Evolutionary conservation across 2,888 invertebrate genomes (phyloP).

Genomic region (Petrophora chlorosata): DNA sequence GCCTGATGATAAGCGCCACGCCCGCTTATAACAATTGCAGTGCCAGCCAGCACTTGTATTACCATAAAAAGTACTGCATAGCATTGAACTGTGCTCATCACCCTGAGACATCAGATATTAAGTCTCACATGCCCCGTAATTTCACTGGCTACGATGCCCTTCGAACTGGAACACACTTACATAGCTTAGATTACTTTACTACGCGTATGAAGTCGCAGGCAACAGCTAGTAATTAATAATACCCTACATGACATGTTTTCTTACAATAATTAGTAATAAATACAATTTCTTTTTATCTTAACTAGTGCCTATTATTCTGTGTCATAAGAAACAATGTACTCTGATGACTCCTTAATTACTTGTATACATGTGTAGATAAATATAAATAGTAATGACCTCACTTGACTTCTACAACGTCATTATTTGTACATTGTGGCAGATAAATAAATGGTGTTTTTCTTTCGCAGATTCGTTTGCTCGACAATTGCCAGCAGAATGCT

Average conservation of each 20-base stretch:
- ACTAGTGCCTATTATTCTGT: no score
- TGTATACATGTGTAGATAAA: constrained; percentile 1
- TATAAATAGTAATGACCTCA: constrained; percentile 21
- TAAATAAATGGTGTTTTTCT: constrained; percentile 34
- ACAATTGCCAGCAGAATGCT: constrained; percentile 73
- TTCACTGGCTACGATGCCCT: no score
- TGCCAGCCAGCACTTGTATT: no score
- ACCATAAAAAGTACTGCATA: no score
- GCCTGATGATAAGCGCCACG: no score
- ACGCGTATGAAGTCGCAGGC: not conserved
- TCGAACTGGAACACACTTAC: no score
- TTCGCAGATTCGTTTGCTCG: constrained; percentile 68
- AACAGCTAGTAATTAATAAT: not conserved
- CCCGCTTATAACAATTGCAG: no score
- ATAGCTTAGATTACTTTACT: no score
- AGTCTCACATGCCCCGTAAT: no score
- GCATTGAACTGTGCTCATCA: no score
- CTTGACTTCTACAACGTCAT: constrained; percentile 4
- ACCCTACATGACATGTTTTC: not conserved
- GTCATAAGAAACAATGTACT: constrained; percentile 1
- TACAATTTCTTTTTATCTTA: not conserved
- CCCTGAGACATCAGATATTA: no score
- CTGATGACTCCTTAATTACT: not conserved
- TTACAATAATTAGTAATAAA: not conserved
- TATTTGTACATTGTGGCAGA: constrained; percentile 12